phyloP scores from a whole-genome alignment of 2,888 invertebrate species.

The Eupithecia subumbrata region DNA sequence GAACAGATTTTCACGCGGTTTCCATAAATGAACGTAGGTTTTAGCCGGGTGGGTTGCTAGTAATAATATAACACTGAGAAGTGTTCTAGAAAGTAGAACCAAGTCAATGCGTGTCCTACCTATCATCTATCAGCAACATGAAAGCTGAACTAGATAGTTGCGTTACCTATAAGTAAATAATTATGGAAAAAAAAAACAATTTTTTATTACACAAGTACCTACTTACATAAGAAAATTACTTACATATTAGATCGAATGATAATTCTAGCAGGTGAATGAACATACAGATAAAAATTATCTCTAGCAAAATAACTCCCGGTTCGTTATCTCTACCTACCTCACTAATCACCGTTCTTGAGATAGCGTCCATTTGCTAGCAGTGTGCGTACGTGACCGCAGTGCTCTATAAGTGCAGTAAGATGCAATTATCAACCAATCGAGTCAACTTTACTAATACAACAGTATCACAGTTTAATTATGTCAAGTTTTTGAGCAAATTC shows the following conservation, averaged over 20 bases:
- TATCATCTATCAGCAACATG: background rate
- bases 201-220: background rate
- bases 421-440: slow-evolving; percentile 73
- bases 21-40: background rate
- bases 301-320: slow-evolving; percentile 59
- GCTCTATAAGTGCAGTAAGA: slow-evolving; percentile 50
- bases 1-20: background rate
- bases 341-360: slow-evolving; percentile 60
- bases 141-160: background rate
- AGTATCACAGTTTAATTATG: slow-evolving; percentile 73
- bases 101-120: background rate
- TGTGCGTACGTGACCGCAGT: slow-evolving; percentile 59
- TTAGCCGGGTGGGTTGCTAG: background rate
- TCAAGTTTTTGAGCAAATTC: slow-evolving; percentile 69
- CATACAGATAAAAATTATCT: slow-evolving; percentile 58
- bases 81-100: background rate
- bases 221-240: background rate
- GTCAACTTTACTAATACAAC: slow-evolving; percentile 73
- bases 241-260: background rate
- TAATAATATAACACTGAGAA: background rate
- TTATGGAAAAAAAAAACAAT: too few species aligned
- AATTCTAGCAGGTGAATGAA: slow-evolving; percentile 41
- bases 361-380: slow-evolving; percentile 52
- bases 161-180: too few species aligned
- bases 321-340: slow-evolving; percentile 61